phyloP scores from a whole-genome alignment of 2,888 invertebrate species.

The Rhorus exstirpatorius region DNA sequence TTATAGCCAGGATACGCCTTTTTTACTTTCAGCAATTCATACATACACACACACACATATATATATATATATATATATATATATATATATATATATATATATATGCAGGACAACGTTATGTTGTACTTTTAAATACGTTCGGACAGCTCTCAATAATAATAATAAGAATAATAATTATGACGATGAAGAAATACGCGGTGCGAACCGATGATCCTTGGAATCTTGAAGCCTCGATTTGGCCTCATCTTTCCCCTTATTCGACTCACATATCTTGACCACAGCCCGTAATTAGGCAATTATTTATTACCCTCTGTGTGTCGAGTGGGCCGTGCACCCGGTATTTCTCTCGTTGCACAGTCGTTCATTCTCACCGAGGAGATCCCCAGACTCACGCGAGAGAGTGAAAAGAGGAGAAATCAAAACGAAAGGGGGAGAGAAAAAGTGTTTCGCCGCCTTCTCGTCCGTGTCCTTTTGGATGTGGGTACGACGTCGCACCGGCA shows the following conservation, averaged over 20 bases:
- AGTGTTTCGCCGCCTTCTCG: constrained; percentile 21
- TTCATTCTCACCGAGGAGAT: constrained; percentile 50
- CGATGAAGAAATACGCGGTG: constrained; percentile 36
- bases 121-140: too few relatives aligned
- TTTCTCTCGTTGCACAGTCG: constrained; percentile 55
- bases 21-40: neutral
- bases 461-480: constrained; percentile 34
- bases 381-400: constrained; percentile 50
- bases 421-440: neutral
- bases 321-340: constrained; percentile 36
- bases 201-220: constrained; percentile 26
- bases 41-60: too few relatives aligned
- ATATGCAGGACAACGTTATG: too few relatives aligned
- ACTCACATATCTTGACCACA: constrained; percentile 51
- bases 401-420: constrained; percentile 11
- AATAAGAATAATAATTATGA: constrained; percentile 17
- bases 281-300: constrained; percentile 72
- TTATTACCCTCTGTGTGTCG: constrained; percentile 50
- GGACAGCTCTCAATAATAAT: constrained; percentile 10
- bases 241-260: constrained; percentile 55
- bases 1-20: neutral
- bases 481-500: constrained; percentile 53
- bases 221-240: constrained; percentile 23
- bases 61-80: too few relatives aligned
- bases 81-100: too few relatives aligned